phyloP scores from a whole-genome alignment of 1,140 invertebrate genomes.

The Drosophila punjabiensis region DNA sequence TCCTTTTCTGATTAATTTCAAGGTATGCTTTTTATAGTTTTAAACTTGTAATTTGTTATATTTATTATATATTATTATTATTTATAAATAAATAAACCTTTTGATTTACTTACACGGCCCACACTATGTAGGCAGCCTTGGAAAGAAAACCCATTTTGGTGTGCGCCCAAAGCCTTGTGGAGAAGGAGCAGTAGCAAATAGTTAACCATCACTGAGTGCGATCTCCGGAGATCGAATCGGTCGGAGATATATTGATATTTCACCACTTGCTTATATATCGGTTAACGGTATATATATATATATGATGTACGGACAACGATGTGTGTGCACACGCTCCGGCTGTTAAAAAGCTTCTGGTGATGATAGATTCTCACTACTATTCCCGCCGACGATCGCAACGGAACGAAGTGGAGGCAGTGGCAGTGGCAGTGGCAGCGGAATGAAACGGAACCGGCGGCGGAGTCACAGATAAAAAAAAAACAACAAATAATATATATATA shows the following conservation, averaged over 20 bases:
- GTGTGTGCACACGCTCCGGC: constrained; percentile 45
- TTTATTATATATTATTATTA: not conserved
- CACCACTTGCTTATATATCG: constrained; percentile 15
- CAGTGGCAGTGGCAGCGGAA: constrained; percentile 10
- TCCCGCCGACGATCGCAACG: constrained; percentile 15
- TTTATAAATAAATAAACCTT: too few relatives aligned
- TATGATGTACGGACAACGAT: not conserved
- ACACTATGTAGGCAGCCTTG: constrained; percentile 90
- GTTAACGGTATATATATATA: not conserved
- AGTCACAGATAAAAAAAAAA: constrained; percentile 39
- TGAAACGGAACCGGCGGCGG: constrained; percentile 38
- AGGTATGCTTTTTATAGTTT: not conserved
- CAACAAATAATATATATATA: constrained; percentile 3
- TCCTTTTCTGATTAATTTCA: not conserved
- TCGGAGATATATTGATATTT: not conserved
- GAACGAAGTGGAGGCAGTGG: constrained; percentile 18
- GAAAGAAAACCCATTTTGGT: constrained; percentile 89
- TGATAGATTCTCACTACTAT: constrained; percentile 40
- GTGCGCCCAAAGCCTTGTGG: constrained; percentile 50
- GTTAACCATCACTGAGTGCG: constrained; percentile 59
- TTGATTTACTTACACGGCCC: constrained; percentile 89
- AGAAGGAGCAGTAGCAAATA: constrained; percentile 23
- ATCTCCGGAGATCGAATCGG: constrained; percentile 17
- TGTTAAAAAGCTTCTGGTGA: constrained; percentile 67
- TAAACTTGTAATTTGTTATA: too few relatives aligned